Base-by-base conservation (phyloP, 92 coral and sea anemone genomes). In the Galaxea fascicularis region DNA sequence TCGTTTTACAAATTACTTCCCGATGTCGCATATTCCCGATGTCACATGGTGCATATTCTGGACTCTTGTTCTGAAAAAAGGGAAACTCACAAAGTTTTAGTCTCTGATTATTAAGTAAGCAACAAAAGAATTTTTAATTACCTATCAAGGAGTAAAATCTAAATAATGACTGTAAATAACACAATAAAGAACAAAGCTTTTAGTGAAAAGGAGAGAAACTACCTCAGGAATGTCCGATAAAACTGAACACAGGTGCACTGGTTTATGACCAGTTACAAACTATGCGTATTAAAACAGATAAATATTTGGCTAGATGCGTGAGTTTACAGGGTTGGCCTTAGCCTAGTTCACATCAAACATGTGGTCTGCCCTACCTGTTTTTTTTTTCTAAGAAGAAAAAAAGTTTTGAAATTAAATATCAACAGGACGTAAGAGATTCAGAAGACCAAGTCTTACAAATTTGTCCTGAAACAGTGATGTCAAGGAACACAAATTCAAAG, bases 351-450 rank as follows among this genome's bases (percentile, higher is more conserved):
- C 31, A n/a, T 58, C 53, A 41, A 53, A 39, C 80, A 44, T 76
- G 80, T 41, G 80, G 66, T 56, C 20, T 12, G 41, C n/a, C n/a
- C n/a, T n/a, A 39, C 20, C 49, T 76, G 80, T 56, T 22, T 39
- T 76, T 17, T 26, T 56, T 58, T 57, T 51, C 39, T 52, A 24
- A 30, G 53, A 30, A 51, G 57, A 67, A 44, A n/a, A 57, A 57
- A 52, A 31, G 52, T 41, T 28, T 30, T 4, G 7, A 39, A 71
- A 57, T 39, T 12, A 49, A 76, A 11, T 8, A 14, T 10, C 27
- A 76, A 8, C 35, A 12, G 41, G 22, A 76, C n/a, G 22, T 31
- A 49, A 49, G 3, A 15, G 56, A 49, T 49, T 10, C 17, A 15
- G 56, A 5, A 49, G 4, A 0, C 18, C 62, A 2, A 35, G 41